A percentile compares a stretch with the other conserved stretches of the same genome.
Conservation (phyloP, 2,888 invertebrate species). For the Protodeltote pygarga region DNA sequence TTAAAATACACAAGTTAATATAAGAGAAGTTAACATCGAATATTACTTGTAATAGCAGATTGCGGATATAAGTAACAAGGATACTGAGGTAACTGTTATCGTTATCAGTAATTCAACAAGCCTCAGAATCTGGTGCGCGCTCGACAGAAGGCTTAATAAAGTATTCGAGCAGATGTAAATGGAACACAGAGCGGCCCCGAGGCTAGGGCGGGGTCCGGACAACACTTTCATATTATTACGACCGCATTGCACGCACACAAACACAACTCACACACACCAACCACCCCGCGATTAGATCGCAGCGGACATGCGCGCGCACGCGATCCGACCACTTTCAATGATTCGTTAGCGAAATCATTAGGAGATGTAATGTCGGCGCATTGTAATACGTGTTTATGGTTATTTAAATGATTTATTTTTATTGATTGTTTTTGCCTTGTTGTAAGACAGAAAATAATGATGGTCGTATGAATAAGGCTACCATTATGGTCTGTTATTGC, state of each 20-base stretch:
- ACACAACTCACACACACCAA: conserved; percentile 53
- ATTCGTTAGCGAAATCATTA: conserved; percentile 87
- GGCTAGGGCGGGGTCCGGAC: conserved; percentile 85
- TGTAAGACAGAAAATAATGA: conserved; percentile 86
- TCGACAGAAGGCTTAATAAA: conserved; percentile 83
- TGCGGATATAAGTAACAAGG: conserved; percentile 23
- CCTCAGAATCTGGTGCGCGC: conserved; percentile 52
- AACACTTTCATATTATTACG: conserved; percentile 85
- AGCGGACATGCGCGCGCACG: conserved; percentile 75
- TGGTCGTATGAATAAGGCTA: conserved; percentile 81
- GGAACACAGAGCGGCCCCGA: conserved; percentile 79
- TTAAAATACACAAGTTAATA: not conserved
- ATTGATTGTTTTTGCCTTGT: conserved; percentile 87
- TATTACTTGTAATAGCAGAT: conserved; percentile 6
- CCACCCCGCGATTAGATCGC: conserved; percentile 65
- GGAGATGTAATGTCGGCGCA: conserved; percentile 85
- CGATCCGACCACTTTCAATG: conserved; percentile 86
- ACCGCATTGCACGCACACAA: conserved; percentile 74
- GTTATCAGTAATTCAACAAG: conserved; percentile 54
- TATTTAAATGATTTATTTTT: conserved; percentile 87
- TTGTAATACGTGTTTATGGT: conserved; percentile 86
- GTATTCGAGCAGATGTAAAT: conserved; percentile 85
- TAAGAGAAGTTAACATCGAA: not conserved
- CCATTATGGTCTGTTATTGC: conserved; percentile 78
- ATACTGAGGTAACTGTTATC: conserved; percentile 48